phyloP scores from a whole-genome alignment of 2,888 invertebrate species.

The Isoperla grammatica region DNA sequence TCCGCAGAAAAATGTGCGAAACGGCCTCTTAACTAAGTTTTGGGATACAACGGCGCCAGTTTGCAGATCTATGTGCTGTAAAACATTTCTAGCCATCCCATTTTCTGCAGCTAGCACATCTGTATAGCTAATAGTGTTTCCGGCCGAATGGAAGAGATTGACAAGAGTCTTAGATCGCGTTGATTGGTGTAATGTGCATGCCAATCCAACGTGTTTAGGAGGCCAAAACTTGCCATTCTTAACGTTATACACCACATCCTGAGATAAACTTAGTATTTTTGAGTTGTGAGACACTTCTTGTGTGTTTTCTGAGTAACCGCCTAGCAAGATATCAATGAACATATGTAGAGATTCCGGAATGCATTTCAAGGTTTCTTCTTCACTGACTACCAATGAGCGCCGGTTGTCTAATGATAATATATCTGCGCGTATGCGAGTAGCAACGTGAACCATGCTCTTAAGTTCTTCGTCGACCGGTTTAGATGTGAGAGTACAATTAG shows the following conservation, averaged over 20 bases:
- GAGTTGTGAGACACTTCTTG: constrained; percentile 8
- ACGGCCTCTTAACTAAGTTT: background rate
- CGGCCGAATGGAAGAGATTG: constrained; percentile 8
- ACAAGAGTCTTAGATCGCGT: constrained; percentile 11
- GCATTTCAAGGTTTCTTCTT: background rate
- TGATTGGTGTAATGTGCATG: constrained; percentile 3
- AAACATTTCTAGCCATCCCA: constrained; percentile 2
- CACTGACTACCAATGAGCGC: constrained; percentile 3
- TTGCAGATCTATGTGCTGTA: constrained; percentile 12
- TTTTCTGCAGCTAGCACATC: constrained; percentile 6
- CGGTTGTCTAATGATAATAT: background rate
- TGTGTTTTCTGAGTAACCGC: constrained; percentile 13
- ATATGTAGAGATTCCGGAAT: constrained; percentile 8
- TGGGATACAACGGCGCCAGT: constrained; percentile 8
- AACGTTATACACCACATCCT: constrained; percentile 5
- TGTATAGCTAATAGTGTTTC: constrained; percentile 11
- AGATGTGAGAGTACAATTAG: too few species aligned
- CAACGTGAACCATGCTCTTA: too few species aligned
- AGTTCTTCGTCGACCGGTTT: too few species aligned
- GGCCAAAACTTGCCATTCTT: background rate
- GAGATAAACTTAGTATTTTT: constrained; percentile 14
- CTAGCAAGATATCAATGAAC: constrained; percentile 11
- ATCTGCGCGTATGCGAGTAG: background rate
- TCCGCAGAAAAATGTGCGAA: constrained; percentile 4
- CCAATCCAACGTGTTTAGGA: constrained; percentile 5